Conservation (phyloP, 2,113 vertebrate genomes). For the Nothocercus nigrocapillus region DNA sequence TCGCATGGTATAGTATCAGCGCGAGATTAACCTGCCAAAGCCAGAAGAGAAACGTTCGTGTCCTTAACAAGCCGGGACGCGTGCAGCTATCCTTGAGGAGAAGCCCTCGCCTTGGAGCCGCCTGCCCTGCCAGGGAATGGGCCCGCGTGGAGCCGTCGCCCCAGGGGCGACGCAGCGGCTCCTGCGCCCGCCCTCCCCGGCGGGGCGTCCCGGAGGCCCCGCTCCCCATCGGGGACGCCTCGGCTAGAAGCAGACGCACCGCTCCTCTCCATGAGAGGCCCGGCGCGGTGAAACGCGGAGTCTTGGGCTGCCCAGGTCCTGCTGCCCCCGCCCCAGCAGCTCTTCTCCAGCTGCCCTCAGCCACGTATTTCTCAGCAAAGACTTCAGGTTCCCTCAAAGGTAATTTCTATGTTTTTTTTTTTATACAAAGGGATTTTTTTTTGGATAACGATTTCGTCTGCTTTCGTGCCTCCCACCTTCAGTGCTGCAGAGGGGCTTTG, state of each 20-base stretch:
- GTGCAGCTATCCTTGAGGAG: neutral
- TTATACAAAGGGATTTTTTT: neutral
- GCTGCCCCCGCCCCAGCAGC: neutral
- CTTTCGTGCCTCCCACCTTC: neutral
- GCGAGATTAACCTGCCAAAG: neutral
- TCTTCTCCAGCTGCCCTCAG: neutral
- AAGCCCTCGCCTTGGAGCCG: neutral
- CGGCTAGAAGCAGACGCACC: neutral
- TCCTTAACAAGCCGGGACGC: neutral
- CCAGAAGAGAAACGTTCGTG: neutral
- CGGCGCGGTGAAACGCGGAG: neutral
- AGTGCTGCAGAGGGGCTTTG: neutral
- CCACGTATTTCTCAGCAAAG: neutral
- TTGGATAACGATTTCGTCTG: neutral
- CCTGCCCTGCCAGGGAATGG: slow-evolving; percentile 18
- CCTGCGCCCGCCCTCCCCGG: neutral
- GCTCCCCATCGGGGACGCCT: neutral
- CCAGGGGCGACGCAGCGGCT: slow-evolving; percentile 2
- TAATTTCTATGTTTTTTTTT: neutral
- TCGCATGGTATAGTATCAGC: neutral
- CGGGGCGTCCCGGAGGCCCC: neutral
- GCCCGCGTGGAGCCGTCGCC: neutral
- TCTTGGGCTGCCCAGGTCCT: neutral
- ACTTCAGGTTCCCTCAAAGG: neutral
- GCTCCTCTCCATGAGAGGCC: neutral